Conservation (phyloP, 1,140 invertebrate genomes). For the Reticulitermes speratus region DNA sequence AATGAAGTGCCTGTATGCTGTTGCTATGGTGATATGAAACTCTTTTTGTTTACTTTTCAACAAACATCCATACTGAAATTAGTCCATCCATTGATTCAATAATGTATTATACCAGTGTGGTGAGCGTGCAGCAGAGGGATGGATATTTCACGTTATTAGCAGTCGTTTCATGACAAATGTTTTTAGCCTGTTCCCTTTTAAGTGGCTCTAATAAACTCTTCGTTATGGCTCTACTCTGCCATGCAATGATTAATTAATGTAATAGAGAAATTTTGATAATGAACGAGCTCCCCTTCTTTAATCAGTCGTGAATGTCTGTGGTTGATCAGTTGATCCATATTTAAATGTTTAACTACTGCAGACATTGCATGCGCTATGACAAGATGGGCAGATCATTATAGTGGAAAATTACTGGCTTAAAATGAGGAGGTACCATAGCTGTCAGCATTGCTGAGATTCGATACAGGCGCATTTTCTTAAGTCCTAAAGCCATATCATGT, state of each 20-base stretch:
- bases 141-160: neutral
- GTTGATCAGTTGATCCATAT: too few relatives aligned
- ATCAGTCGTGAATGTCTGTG: neutral
- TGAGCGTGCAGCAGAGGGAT: neutral
- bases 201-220: neutral
- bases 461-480: too few relatives aligned
- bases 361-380: too few relatives aligned
- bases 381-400: too few relatives aligned
- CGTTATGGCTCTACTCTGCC: neutral
- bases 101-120: neutral
- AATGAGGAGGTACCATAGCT: too few relatives aligned
- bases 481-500: too few relatives aligned
- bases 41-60: neutral
- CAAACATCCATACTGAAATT: neutral
- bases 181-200: neutral
- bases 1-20: neutral
- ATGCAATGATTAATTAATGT: neutral
- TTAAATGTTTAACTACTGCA: too few relatives aligned
- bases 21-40: neutral
- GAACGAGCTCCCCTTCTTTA: neutral
- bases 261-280: neutral
- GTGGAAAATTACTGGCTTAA: too few relatives aligned
- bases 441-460: too few relatives aligned
- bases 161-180: constrained; percentile 2
- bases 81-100: neutral